Percentiles rank a stretch among this genome's conserved stretches.
Evolutionary conservation across 2,797 vertebrate species (phyloP).

Genomic region (Erethizon dorsatum): DNA sequence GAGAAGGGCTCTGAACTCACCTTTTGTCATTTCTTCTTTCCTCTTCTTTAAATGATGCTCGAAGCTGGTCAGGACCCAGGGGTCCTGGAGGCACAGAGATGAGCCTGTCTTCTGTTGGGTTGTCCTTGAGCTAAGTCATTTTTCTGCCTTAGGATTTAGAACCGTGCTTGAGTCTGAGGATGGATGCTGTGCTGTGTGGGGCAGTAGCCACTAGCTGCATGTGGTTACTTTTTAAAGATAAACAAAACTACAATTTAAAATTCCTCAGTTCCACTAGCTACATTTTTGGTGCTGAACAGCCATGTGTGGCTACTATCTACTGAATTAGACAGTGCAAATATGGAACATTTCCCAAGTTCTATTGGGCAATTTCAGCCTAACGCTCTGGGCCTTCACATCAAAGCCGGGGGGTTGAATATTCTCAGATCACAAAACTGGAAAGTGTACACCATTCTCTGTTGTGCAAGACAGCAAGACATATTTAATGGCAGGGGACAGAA

Average conservation of each 20-base stretch:
- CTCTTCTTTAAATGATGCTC: conserved; percentile 62
- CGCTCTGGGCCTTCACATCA: not conserved
- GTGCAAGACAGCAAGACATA: not conserved
- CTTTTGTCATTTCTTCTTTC: conserved; percentile 76
- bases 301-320: not conserved
- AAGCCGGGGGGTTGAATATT: not conserved
- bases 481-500: not conserved
- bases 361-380: not conserved
- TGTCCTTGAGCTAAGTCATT: conserved; percentile 58
- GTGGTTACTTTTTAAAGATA: conserved; percentile 23
- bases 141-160: conserved; percentile 24
- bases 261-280: not conserved
- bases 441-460: not conserved
- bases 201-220: not conserved
- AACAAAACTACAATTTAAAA: not conserved
- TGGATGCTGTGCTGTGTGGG: not conserved
- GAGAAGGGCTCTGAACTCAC: conserved; percentile 57
- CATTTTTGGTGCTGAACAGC: not conserved
- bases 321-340: not conserved
- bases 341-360: conserved; percentile 11
- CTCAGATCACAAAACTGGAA: not conserved
- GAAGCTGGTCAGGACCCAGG: conserved; percentile 15
- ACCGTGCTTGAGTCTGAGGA: not conserved
- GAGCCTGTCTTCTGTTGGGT: not conserved
- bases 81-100: conserved; percentile 25